These are phyloP conservation scores for Shargacucullia verbasci DNA, from an alignment of 2,888 invertebrate genomes.

Conservation along the genomic window DNA sequence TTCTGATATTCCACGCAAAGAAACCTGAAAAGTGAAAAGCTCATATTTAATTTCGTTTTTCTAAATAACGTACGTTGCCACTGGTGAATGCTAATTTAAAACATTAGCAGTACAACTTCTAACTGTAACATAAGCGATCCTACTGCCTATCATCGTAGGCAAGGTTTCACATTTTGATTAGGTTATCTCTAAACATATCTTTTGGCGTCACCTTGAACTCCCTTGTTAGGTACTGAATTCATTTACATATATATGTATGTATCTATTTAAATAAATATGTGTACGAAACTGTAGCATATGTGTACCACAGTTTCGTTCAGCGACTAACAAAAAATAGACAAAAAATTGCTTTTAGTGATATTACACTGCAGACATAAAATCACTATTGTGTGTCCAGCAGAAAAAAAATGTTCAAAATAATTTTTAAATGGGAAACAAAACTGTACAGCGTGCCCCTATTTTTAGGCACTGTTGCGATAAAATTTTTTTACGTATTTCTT, in stretches of 20 bases:
- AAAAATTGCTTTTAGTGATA: conserved; percentile 2
- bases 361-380: conserved; percentile 15
- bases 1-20: too few relatives aligned
- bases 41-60: too few relatives aligned
- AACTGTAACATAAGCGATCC: conserved; percentile 6
- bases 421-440: not conserved
- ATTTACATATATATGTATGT: conserved; percentile 27
- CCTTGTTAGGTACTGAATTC: conserved; percentile 1
- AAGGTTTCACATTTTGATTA: conserved; percentile 40
- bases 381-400: not conserved
- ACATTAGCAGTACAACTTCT: not conserved
- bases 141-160: conserved; percentile 28
- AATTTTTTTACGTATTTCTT: too few relatives aligned
- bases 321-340: not conserved
- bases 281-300: too few relatives aligned
- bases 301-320: not conserved
- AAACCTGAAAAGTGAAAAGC: too few relatives aligned
- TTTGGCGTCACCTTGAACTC: conserved; percentile 30
- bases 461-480: too few relatives aligned
- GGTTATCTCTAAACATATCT: conserved; percentile 30
- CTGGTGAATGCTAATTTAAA: too few relatives aligned
- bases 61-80: too few relatives aligned
- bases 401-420: not conserved
- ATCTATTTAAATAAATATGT: too few relatives aligned
- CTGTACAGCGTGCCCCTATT: too few relatives aligned